phyloP scores from a whole-genome alignment of 2,113 vertebrate genomes.

The Paradoxurus hermaphroditus region DNA sequence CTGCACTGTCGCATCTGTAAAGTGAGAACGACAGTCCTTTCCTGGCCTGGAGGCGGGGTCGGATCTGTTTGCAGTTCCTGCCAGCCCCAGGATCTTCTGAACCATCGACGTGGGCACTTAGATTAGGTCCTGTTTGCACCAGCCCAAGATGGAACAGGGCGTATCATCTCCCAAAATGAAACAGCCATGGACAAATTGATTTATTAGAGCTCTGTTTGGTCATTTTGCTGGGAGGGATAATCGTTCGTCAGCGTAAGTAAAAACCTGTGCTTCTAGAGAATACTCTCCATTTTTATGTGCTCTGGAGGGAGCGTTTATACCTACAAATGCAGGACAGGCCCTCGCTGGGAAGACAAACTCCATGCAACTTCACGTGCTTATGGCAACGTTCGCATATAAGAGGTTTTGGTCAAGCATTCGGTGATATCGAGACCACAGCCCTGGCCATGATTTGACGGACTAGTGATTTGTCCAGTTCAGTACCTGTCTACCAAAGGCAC shows the following conservation, averaged over 20 bases:
- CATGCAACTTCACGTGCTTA: neutral
- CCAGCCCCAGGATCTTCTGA: neutral
- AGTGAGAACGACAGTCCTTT: neutral
- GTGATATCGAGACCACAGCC: neutral
- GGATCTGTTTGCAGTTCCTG: neutral
- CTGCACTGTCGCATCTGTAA: neutral
- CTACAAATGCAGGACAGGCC: neutral
- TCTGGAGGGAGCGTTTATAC: neutral
- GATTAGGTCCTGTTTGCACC: neutral
- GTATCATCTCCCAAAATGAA: constrained; percentile 27
- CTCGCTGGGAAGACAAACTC: neutral
- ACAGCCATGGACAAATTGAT: constrained; percentile 37
- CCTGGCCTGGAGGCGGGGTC: neutral
- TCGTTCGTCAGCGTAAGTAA: constrained; percentile 49
- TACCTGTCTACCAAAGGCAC: neutral
- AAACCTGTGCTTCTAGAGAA: constrained; percentile 41
- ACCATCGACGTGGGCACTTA: neutral
- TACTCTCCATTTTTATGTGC: constrained; percentile 37
- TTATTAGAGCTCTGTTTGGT: constrained; percentile 50
- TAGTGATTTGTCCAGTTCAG: neutral
- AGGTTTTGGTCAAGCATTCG: neutral
- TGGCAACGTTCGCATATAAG: neutral
- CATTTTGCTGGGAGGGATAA: constrained; percentile 51
- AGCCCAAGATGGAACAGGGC: neutral
- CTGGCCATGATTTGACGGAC: neutral